Evolutionary conservation across 1,140 invertebrate genomes (phyloP).

Genomic region (Ectropis grisescens): DNA sequence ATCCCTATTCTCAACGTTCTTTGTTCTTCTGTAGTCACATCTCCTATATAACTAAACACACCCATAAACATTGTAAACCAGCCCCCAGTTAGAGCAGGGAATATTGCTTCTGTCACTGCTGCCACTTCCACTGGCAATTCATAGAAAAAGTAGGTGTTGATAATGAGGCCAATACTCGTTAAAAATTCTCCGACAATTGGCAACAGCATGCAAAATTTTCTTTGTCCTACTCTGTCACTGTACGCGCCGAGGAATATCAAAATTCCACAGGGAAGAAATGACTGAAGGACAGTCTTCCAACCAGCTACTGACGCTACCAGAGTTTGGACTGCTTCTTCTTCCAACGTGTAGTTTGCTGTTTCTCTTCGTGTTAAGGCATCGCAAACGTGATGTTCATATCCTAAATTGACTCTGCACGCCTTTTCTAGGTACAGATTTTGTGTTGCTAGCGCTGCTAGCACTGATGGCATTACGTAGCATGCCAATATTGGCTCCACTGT

Average conservation of each 20-base stretch:
- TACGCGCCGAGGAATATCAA: slow-evolving; percentile 85
- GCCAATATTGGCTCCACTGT: slow-evolving; percentile 86
- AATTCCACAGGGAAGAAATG: slow-evolving; percentile 79
- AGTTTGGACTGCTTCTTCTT: slow-evolving; percentile 82
- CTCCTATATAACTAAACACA: slow-evolving; percentile 90
- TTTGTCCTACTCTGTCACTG: slow-evolving; percentile 79
- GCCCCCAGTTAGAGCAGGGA: slow-evolving; percentile 84
- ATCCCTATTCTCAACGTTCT: slow-evolving; percentile 87
- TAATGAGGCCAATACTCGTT: slow-evolving; percentile 80
- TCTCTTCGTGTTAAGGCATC: slow-evolving; percentile 77
- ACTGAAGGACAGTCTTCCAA: slow-evolving; percentile 86
- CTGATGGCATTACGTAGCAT: slow-evolving; percentile 84
- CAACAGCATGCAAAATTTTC: slow-evolving; percentile 88
- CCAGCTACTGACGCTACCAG: slow-evolving; percentile 82
- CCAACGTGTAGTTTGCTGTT: slow-evolving; percentile 77
- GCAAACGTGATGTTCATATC: slow-evolving; percentile 78
- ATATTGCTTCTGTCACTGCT: slow-evolving; percentile 81
- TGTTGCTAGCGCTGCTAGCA: slow-evolving; percentile 81
- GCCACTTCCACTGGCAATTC: slow-evolving; percentile 84
- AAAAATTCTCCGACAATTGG: slow-evolving; percentile 86
- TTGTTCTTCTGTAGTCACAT: slow-evolving; percentile 84
- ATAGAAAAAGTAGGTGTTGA: slow-evolving; percentile 84
- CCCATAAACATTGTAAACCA: slow-evolving; percentile 93
- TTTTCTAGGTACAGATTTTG: slow-evolving; percentile 88
- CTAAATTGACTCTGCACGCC: slow-evolving; percentile 85